A percentile compares a stretch with the other conserved stretches of the same genome.
Evolutionary conservation across 2,113 vertebrate genomes (phyloP).

Genomic region (Strigops habroptila): DNA sequence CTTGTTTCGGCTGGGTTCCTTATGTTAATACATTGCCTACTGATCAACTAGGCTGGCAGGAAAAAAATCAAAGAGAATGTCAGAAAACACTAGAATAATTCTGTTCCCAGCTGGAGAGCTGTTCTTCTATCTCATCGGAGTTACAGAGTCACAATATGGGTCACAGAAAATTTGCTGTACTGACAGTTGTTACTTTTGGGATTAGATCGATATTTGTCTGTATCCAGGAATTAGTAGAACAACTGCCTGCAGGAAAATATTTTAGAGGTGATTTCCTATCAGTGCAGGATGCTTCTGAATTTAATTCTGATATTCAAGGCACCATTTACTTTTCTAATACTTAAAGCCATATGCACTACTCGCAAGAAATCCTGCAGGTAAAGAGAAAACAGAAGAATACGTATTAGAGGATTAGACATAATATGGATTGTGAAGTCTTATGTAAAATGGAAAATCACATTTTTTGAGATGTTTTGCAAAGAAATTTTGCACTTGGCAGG

Average conservation of each 20-base stretch:
- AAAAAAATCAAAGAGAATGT: slow-evolving; percentile 5
- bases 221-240: slow-evolving; percentile 44
- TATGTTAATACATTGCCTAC: not conserved
- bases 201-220: slow-evolving; percentile 45
- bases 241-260: slow-evolving; percentile 26
- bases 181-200: slow-evolving; percentile 51
- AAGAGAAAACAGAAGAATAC: slow-evolving; percentile 50
- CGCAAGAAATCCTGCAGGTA: slow-evolving; percentile 56
- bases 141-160: not conserved
- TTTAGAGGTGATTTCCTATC: slow-evolving; percentile 21
- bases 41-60: not conserved
- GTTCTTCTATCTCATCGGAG: not conserved
- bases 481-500: slow-evolving; percentile 53
- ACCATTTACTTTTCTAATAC: slow-evolving; percentile 55
- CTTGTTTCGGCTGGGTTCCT: not conserved
- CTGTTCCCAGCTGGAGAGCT: slow-evolving; percentile 20
- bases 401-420: slow-evolving; percentile 41
- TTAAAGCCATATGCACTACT: slow-evolving; percentile 15
- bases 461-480: slow-evolving; percentile 42
- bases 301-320: slow-evolving; percentile 55
- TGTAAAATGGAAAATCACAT: slow-evolving; percentile 42
- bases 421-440: slow-evolving; percentile 61
- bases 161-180: not conserved
- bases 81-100: slow-evolving; percentile 27
- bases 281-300: slow-evolving; percentile 12